Conservation (phyloP, 2,113 vertebrate genomes). For the Galemys pyrenaicus region DNA sequence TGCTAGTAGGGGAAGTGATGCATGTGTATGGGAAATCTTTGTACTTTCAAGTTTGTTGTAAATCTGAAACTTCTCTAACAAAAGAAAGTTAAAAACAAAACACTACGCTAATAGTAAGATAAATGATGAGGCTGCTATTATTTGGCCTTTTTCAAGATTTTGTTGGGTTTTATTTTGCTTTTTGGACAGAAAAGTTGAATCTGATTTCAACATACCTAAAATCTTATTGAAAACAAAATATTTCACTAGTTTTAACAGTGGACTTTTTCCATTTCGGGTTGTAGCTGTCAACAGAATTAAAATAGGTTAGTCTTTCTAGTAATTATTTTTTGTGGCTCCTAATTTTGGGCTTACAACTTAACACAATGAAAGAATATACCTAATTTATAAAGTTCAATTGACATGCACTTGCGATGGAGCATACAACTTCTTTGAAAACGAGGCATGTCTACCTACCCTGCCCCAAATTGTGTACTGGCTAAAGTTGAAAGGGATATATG, state of each 20-base stretch:
- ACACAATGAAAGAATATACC: background rate
- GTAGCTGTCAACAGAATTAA: background rate
- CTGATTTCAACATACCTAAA: background rate
- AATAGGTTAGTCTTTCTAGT: background rate
- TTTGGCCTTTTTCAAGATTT: background rate
- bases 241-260: conserved; percentile 19
- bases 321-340: conserved; percentile 16
- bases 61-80: background rate
- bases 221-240: background rate
- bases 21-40: background rate
- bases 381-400: conserved; percentile 32
- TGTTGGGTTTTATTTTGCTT: background rate
- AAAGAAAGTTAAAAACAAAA: background rate
- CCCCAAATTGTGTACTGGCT: background rate
- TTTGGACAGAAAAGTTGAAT: background rate
- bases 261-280: background rate
- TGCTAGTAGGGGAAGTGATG: background rate
- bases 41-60: background rate
- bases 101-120: background rate
- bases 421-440: background rate
- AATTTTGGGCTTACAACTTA: background rate
- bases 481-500: background rate
- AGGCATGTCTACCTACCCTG: background rate
- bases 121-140: background rate
- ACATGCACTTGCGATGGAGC: background rate